These are phyloP conservation scores for Cataglyphis cursor DNA, from an alignment of 2,888 invertebrate genomes.

Conservation along the genomic window DNA sequence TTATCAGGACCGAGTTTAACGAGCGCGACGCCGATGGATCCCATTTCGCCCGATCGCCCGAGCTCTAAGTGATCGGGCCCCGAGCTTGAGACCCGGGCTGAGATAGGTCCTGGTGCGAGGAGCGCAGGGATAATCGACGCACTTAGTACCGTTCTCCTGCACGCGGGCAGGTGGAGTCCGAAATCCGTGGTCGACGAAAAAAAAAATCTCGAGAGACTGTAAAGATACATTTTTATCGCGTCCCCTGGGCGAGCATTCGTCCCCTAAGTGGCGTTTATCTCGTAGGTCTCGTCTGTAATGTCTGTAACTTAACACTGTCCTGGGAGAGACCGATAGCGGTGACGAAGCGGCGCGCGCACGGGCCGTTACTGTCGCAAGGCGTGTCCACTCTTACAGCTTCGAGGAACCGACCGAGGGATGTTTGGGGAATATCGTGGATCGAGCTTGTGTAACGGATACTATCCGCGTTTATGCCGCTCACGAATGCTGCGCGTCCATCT, in stretches of 20 bases:
- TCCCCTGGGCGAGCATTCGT: conserved; percentile 81
- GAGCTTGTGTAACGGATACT: conserved; percentile 67
- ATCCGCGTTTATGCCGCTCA: conserved; percentile 75
- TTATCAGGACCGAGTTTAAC: conserved; percentile 63
- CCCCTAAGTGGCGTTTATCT: conserved; percentile 81
- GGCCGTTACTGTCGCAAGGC: conserved; percentile 23
- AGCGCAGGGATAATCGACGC: conserved; percentile 72
- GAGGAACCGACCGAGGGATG: conserved; percentile 29
- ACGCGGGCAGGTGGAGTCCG: conserved; percentile 71
- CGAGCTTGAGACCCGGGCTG: conserved; percentile 3
- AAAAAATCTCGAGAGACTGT: conserved; percentile 62
- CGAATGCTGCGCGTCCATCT: conserved; percentile 69
- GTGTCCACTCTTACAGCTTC: conserved; percentile 7
- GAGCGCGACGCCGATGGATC: conserved; percentile 53
- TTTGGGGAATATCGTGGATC: conserved; percentile 21
- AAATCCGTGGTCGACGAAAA: conserved; percentile 54
- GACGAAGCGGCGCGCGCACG: conserved; percentile 67
- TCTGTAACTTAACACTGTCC: conserved; percentile 83
- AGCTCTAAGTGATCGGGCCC: conserved; percentile 60
- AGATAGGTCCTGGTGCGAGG: conserved; percentile 62
- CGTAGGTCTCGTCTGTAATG: conserved; percentile 78
- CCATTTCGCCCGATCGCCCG: conserved; percentile 26
- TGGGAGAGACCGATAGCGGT: conserved; percentile 78
- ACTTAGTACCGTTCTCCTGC: conserved; percentile 74
- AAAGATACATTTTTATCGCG: conserved; percentile 80